Evolutionary conservation across 2,797 vertebrate species (phyloP).

Genomic region (Poeciliopsis paucimaculata): DNA sequence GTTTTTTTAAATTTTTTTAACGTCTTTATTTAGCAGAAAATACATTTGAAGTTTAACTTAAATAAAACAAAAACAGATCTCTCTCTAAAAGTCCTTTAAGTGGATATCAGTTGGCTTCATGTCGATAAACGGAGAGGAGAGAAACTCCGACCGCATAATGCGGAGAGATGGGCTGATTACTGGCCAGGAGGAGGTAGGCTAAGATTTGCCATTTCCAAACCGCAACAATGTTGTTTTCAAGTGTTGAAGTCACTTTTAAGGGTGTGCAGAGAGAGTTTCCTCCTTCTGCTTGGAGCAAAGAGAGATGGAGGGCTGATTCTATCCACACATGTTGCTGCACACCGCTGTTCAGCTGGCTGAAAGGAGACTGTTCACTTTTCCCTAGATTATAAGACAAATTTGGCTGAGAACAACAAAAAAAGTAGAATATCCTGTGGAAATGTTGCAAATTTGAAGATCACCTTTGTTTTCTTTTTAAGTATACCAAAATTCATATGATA

Average conservation of each 20-base stretch:
- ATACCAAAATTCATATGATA: not conserved
- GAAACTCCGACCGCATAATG: not conserved
- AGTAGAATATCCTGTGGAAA: not conserved
- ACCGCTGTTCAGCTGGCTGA: not conserved
- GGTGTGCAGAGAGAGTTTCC: not conserved
- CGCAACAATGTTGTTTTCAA: not conserved
- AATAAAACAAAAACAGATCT: not conserved
- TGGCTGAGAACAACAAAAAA: not conserved
- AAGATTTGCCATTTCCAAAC: not conserved
- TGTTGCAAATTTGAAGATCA: not conserved
- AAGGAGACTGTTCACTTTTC: not conserved
- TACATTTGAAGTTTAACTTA: not conserved
- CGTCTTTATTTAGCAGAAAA: not conserved
- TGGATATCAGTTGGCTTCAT: not conserved
- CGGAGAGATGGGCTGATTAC: not conserved
- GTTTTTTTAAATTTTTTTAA: not conserved
- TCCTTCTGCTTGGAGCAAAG: not conserved
- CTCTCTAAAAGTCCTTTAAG: not conserved
- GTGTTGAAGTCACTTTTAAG: not conserved
- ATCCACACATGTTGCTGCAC: not conserved
- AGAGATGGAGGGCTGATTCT: not conserved
- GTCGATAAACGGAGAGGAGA: not conserved
- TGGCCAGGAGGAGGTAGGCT: not conserved
- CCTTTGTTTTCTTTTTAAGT: not conserved
- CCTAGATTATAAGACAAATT: not conserved